A percentile compares a stretch with the other conserved stretches of the same genome.
These are phyloP conservation scores for Scelioninae gen. 1 DNA, from an alignment of 2,888 invertebrate genomes.

Conservation along the genomic window DNA sequence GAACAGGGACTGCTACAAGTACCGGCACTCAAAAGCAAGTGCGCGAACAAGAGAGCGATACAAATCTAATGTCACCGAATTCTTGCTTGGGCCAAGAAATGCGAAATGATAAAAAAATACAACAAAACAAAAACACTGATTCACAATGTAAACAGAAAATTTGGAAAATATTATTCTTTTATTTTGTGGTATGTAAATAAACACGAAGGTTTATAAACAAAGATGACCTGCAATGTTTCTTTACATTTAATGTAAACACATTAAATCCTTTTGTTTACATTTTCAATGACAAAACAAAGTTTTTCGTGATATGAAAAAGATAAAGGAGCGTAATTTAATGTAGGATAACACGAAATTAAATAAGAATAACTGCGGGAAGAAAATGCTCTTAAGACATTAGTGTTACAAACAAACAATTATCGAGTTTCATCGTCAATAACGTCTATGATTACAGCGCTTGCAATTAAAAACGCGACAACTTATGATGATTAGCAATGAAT, in stretches of 20 bases:
- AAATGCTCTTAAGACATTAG: slow-evolving; percentile 44
- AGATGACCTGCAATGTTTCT: too few relatives aligned
- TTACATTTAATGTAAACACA: too few relatives aligned
- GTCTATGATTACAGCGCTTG: slow-evolving; percentile 58
- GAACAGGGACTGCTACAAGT: too few relatives aligned
- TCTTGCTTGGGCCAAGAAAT: slow-evolving; percentile 3
- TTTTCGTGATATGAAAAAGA: too few relatives aligned
- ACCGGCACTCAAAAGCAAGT: too few relatives aligned
- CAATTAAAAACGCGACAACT: slow-evolving; percentile 62
- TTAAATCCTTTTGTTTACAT: too few relatives aligned
- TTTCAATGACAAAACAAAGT: too few relatives aligned
- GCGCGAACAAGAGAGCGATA: slow-evolving; percentile 63
- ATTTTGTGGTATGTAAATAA: neutral
- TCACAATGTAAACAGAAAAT: neutral
- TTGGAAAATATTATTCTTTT: neutral
- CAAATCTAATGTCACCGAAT: slow-evolving; percentile 48
- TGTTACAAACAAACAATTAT: slow-evolving; percentile 62
- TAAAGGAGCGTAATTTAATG: too few relatives aligned
- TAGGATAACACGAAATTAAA: too few relatives aligned
- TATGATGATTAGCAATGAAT: slow-evolving; percentile 66
- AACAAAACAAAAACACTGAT: neutral
- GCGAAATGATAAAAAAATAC: neutral
- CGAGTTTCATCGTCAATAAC: slow-evolving; percentile 65
- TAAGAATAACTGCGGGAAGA: neutral
- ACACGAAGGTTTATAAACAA: too few relatives aligned